A percentile compares a stretch with the other conserved stretches of the same genome.
Conservation (phyloP, 92 coral and sea anemone genomes). For the Hydrozoanthus gracilis region DNA sequence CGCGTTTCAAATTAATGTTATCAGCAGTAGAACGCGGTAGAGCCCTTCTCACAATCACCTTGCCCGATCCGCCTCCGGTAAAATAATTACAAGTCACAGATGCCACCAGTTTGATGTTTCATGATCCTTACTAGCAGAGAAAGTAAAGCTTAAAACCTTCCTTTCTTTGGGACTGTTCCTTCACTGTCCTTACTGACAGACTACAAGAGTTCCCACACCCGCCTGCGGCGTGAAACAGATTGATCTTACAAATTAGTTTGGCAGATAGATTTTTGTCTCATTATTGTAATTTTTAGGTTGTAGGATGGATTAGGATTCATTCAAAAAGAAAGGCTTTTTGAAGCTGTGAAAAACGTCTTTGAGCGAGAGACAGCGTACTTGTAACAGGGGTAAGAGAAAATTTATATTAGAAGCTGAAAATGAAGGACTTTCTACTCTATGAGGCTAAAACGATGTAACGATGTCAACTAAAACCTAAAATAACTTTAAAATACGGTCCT, state of each 20-base stretch:
- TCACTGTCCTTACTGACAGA: no score
- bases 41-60: no score
- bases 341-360: not conserved
- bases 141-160: no score
- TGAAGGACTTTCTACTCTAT: not conserved
- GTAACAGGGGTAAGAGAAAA: not conserved
- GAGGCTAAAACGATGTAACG: not conserved
- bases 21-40: no score
- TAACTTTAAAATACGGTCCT: not conserved
- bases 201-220: constrained; percentile 1
- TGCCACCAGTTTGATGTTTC: no score
- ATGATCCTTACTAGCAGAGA: no score
- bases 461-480: not conserved
- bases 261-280: not conserved
- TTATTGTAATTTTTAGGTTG: not conserved
- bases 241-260: not conserved
- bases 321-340: not conserved
- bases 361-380: no score
- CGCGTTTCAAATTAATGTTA: no score
- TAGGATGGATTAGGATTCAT: not conserved
- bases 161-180: no score
- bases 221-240: not conserved
- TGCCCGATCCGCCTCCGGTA: no score
- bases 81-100: no score
- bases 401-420: not conserved